Conservation (phyloP, 2,888 invertebrate genomes). For the Meliscaeva auricollis region DNA sequence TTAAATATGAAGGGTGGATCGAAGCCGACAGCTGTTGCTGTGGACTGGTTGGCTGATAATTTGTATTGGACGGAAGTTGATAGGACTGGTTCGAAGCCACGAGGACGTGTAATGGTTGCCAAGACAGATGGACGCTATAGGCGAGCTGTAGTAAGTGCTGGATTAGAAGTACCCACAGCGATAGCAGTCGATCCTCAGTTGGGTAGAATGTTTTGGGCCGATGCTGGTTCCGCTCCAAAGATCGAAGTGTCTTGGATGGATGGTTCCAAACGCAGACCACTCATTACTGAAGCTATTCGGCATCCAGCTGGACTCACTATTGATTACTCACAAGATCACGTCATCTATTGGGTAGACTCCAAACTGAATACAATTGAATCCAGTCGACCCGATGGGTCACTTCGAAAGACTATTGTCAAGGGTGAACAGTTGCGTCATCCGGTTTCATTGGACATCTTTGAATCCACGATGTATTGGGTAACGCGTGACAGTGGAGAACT, state of each 20-base stretch:
- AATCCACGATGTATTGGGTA: slow-evolving; percentile 96
- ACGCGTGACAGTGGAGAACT: slow-evolving; percentile 95
- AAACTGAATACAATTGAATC: slow-evolving; percentile 96
- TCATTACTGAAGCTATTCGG: slow-evolving; percentile 92
- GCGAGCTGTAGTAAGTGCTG: slow-evolving; percentile 90
- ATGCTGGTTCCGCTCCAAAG: slow-evolving; percentile 95
- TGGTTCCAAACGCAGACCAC: slow-evolving; percentile 92
- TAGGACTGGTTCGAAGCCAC: slow-evolving; percentile 89
- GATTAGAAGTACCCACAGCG: slow-evolving; percentile 94
- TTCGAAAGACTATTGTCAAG: slow-evolving; percentile 89
- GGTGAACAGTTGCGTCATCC: slow-evolving; percentile 92
- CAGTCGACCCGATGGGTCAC: slow-evolving; percentile 92
- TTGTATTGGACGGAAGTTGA: slow-evolving; percentile 97
- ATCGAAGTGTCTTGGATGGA: slow-evolving; percentile 99
- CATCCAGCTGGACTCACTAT: slow-evolving; percentile 96
- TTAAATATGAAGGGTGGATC: slow-evolving; percentile 92
- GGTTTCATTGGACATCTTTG: slow-evolving; percentile 96
- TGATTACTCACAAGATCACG: slow-evolving; percentile 94
- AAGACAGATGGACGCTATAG: slow-evolving; percentile 95
- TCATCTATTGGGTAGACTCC: slow-evolving; percentile 97
- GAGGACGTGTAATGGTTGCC: slow-evolving; percentile 93
- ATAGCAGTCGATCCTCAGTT: slow-evolving; percentile 94
- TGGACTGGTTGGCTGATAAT: slow-evolving; percentile 97
- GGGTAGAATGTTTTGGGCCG: slow-evolving; percentile 97
- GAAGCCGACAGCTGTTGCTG: slow-evolving; percentile 94